Evolutionary conservation across 2,797 vertebrate species (phyloP).

Genomic region (Neosilurus mollespiculum): DNA sequence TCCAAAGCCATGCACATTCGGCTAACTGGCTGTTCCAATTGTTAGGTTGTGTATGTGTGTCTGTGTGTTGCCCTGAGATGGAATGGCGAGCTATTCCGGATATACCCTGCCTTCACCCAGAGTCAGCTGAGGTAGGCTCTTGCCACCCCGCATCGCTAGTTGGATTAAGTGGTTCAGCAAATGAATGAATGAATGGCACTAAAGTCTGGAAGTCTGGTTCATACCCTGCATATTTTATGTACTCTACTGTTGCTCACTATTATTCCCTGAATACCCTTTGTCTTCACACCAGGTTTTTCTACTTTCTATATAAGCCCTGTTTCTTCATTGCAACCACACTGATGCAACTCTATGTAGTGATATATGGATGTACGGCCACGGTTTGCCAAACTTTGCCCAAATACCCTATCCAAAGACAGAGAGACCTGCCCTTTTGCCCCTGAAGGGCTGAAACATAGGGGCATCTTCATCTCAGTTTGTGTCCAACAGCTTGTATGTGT

Average conservation of each 20-base stretch:
- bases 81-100: no score
- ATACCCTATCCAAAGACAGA: constrained; percentile 61
- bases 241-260: not conserved
- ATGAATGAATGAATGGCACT: not conserved
- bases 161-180: no score
- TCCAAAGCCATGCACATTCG: no score
- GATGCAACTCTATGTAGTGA: constrained; percentile 51
- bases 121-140: no score
- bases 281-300: not conserved
- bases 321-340: constrained; percentile 10
- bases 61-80: no score
- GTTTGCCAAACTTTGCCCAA: constrained; percentile 47
- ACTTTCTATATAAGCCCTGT: not conserved
- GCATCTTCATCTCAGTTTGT: constrained; percentile 55
- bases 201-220: not conserved
- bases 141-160: no score
- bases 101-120: no score
- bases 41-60: no score
- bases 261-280: no score
- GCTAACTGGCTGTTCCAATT: no score
- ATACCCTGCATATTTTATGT: not conserved
- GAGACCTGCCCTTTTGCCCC: constrained; percentile 56
- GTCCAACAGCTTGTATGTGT: constrained; percentile 73
- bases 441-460: constrained; percentile 52
- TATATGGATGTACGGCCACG: constrained; percentile 56